Evolutionary conservation across 2,888 invertebrate species (phyloP).

Genomic region (Drosophila seclusa): DNA sequence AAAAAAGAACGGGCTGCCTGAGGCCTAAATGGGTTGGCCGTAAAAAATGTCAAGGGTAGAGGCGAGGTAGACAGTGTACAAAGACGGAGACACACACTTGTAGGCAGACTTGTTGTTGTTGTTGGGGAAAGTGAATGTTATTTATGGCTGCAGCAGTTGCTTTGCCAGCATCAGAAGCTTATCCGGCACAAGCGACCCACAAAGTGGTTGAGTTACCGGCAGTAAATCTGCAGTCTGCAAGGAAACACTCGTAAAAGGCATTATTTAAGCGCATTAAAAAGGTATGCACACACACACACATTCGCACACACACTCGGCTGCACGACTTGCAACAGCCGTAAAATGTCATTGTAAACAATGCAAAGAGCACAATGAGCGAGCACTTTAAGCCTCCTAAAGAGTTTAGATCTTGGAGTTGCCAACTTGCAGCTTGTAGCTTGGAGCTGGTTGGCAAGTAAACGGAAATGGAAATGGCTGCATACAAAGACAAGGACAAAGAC

Average conservation of each 20-base stretch:
- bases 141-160: constrained; percentile 70
- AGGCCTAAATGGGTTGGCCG: constrained; percentile 58
- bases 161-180: constrained; percentile 44
- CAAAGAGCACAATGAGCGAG: constrained; percentile 53
- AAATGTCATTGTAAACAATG: constrained; percentile 66
- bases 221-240: constrained; percentile 69
- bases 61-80: constrained; percentile 46
- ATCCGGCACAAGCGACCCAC: constrained; percentile 52
- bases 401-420: constrained; percentile 12
- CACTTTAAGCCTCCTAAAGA: constrained; percentile 49
- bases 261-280: constrained; percentile 62
- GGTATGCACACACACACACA: constrained; percentile 15
- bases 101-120: constrained; percentile 18
- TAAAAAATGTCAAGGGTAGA: constrained; percentile 55
- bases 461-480: constrained; percentile 19
- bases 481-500: constrained; percentile 9
- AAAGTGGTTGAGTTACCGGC: constrained; percentile 58
- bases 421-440: constrained; percentile 1
- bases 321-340: constrained; percentile 64
- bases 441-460: background rate
- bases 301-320: constrained; percentile 1
- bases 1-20: constrained; percentile 39
- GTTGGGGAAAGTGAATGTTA: constrained; percentile 68
- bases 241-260: constrained; percentile 69
- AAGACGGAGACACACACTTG: constrained; percentile 16